Conservation (phyloP, 2,797 vertebrate species). For the Smutsia temminckii region DNA sequence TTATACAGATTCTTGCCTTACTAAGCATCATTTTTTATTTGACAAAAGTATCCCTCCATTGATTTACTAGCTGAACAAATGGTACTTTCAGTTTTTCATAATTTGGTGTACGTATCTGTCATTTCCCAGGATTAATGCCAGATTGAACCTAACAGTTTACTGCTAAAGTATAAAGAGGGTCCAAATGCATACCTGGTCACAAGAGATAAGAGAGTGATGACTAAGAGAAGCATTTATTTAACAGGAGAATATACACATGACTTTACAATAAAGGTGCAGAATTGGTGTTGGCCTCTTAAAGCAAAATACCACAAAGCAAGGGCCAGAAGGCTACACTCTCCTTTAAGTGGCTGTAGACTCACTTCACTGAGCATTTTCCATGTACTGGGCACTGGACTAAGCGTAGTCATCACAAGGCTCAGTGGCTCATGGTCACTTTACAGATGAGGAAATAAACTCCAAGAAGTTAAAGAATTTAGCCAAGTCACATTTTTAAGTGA, state of each 20-base stretch:
- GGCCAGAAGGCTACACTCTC: accelerated
- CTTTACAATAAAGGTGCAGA: neutral
- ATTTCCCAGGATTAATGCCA: constrained; percentile 59
- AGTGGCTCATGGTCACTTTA: neutral
- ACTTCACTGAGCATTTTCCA: neutral
- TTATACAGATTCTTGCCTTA: constrained; percentile 50
- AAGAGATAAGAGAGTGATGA: neutral
- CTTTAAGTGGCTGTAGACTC: neutral
- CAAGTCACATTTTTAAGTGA: neutral
- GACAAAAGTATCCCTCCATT: neutral
- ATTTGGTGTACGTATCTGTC: constrained; percentile 67
- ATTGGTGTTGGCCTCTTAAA: neutral
- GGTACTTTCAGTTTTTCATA: constrained; percentile 19
- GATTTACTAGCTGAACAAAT: constrained; percentile 68
- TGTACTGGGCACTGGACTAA: neutral
- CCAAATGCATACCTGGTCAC: constrained; percentile 12
- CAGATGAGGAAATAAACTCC: neutral
- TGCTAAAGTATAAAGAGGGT: constrained; percentile 27
- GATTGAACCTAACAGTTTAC: neutral
- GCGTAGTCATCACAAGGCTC: neutral
- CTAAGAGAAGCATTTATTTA: constrained; percentile 44
- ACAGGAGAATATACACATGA: neutral
- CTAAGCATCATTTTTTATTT: constrained; percentile 27
- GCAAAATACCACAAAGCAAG: neutral
- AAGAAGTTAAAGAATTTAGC: neutral